phyloP scores from a whole-genome alignment of 2,888 invertebrate genomes.

The Tetragnatha montana region DNA sequence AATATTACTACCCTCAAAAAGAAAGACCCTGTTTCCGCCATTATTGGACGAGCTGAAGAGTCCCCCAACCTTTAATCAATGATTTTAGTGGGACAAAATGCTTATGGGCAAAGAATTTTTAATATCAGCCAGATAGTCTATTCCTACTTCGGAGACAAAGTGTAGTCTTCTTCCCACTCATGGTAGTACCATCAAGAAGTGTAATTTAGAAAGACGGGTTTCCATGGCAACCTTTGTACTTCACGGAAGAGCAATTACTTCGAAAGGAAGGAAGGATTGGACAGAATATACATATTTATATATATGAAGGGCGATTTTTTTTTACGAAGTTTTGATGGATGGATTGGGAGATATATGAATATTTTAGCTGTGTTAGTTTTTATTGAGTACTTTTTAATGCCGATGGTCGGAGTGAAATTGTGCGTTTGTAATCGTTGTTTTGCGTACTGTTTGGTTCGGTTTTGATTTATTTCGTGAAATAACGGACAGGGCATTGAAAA shows the following conservation, averaged over 20 bases:
- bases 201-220: constrained; percentile 43
- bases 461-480: no score
- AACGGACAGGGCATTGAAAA: no score
- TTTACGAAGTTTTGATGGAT: constrained; percentile 1
- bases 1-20: not conserved
- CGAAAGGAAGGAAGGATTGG: constrained; percentile 24
- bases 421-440: no score
- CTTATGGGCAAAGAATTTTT: constrained; percentile 47
- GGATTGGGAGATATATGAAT: constrained; percentile 17
- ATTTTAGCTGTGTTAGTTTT: constrained; percentile 5
- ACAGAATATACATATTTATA: constrained; percentile 45
- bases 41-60: not conserved
- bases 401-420: no score
- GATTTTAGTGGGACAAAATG: constrained; percentile 24
- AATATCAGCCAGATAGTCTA: constrained; percentile 21
- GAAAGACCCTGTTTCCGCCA: not conserved
- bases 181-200: constrained; percentile 15
- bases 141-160: constrained; percentile 3
- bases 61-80: constrained; percentile 38
- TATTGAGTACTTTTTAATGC: no score
- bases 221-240: constrained; percentile 45
- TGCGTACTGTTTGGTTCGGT: no score
- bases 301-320: constrained; percentile 27
- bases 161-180: not conserved
- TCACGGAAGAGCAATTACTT: constrained; percentile 37